Percentiles rank a stretch among this genome's conserved stretches.
phyloP scores from a whole-genome alignment of 2,113 vertebrate species.

The Syngnathus floridae region DNA sequence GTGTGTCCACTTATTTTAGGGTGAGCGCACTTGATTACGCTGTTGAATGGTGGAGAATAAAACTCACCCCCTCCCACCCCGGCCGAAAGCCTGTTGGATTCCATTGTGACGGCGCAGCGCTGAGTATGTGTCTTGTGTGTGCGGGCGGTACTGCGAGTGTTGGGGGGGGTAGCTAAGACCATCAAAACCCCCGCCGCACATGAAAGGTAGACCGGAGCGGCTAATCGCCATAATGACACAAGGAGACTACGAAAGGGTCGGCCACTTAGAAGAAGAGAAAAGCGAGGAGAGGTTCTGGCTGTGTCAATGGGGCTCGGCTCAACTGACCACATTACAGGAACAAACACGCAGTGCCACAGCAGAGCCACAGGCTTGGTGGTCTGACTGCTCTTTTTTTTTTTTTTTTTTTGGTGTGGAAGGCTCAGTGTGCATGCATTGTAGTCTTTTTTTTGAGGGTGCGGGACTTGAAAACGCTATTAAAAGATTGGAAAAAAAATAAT shows the following conservation, averaged over 20 bases:
- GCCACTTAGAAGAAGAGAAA: conserved; percentile 71
- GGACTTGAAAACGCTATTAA: not conserved
- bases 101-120: conserved; percentile 65
- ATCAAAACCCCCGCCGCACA: conserved; percentile 60
- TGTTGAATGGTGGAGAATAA: conserved; percentile 59
- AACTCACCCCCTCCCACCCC: conserved; percentile 48
- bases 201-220: conserved; percentile 67
- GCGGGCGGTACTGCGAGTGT: not conserved
- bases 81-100: conserved; percentile 60
- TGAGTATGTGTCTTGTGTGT: conserved; percentile 22
- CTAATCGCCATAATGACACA: conserved; percentile 63
- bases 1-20: conserved; percentile 37
- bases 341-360: conserved; percentile 52
- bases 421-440: not conserved
- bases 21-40: conserved; percentile 51
- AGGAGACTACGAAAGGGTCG: conserved; percentile 59
- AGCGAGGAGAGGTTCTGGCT: conserved; percentile 47
- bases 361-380: conserved; percentile 61
- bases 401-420: conserved; percentile 19
- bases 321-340: conserved; percentile 60
- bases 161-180: conserved; percentile 43
- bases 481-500: not conserved
- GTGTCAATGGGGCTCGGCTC: conserved; percentile 44
- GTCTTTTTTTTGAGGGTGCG: not conserved
- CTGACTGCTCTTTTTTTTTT: conserved; percentile 26